Conservation (phyloP, 2,113 vertebrate genomes). For the Drymodes brunneopygia region DNA sequence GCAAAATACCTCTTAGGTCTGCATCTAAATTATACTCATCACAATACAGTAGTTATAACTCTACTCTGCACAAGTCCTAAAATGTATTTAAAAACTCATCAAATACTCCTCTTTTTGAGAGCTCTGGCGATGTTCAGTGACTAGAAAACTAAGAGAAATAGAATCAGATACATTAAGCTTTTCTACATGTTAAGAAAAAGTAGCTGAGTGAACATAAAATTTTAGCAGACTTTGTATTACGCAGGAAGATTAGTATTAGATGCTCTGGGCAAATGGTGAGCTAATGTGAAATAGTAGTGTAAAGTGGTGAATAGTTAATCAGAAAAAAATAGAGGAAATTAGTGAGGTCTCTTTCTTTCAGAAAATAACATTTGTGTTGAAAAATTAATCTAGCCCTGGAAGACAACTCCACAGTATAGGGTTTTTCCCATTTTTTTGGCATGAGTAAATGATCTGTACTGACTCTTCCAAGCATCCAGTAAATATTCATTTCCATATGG, state of each 20-base stretch:
- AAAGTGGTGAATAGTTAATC: not conserved
- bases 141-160: not conserved
- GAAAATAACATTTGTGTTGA: not conserved
- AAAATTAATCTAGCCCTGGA: not conserved
- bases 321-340: not conserved
- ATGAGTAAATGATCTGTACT: not conserved
- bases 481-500: conserved; percentile 19
- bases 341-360: not conserved
- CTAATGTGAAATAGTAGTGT: not conserved
- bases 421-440: not conserved
- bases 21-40: not conserved
- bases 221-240: not conserved
- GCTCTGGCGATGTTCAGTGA: not conserved
- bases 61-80: not conserved
- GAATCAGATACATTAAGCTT: not conserved
- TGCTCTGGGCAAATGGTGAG: not conserved
- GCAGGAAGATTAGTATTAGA: not conserved
- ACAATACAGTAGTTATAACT: not conserved
- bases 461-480: not conserved
- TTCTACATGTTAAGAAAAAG: not conserved
- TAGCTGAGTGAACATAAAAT: not conserved
- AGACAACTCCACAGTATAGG: not conserved
- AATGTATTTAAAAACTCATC: not conserved
- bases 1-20: not conserved
- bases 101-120: not conserved